phyloP scores from a whole-genome alignment of 2,888 invertebrate genomes.

The Apamea monoglypha region DNA sequence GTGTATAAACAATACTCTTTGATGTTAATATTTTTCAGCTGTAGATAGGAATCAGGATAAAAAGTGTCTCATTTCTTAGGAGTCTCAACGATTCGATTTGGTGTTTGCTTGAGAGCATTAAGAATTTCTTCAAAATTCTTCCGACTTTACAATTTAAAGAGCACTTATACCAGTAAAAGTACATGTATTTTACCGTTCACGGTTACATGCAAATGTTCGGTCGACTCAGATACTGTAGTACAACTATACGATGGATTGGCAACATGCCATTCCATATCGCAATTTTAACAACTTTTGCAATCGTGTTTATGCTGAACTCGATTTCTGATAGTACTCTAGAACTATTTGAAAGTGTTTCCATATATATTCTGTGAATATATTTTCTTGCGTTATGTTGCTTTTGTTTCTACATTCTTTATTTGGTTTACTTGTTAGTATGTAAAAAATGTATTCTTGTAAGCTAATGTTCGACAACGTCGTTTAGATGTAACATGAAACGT shows the following conservation, averaged over 20 bases:
- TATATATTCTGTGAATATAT: background rate
- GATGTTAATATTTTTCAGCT: slow-evolving; percentile 66
- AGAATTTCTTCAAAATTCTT: slow-evolving; percentile 1
- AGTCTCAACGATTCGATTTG: background rate
- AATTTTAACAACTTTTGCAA: slow-evolving; percentile 57
- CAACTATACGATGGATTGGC: slow-evolving; percentile 46
- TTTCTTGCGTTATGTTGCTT: background rate
- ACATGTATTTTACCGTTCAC: background rate
- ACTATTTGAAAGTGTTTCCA: slow-evolving; percentile 13
- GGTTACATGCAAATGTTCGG: slow-evolving; percentile 30
- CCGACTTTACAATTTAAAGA: background rate
- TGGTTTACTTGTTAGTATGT: background rate
- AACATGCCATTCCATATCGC: slow-evolving; percentile 50
- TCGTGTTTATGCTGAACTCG: slow-evolving; percentile 40
- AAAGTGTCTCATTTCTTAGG: background rate
- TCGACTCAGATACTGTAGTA: slow-evolving; percentile 25
- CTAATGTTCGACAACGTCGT: background rate
- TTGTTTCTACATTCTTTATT: background rate
- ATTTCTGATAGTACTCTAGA: slow-evolving; percentile 30
- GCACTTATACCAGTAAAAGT: background rate
- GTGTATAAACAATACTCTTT: slow-evolving; percentile 66
- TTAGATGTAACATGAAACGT: background rate
- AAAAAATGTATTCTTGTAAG: background rate
- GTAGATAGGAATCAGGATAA: slow-evolving; percentile 40
- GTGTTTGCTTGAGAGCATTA: background rate